Conservation (phyloP, 2,113 vertebrate genomes). For the Centropus bengalensis region DNA sequence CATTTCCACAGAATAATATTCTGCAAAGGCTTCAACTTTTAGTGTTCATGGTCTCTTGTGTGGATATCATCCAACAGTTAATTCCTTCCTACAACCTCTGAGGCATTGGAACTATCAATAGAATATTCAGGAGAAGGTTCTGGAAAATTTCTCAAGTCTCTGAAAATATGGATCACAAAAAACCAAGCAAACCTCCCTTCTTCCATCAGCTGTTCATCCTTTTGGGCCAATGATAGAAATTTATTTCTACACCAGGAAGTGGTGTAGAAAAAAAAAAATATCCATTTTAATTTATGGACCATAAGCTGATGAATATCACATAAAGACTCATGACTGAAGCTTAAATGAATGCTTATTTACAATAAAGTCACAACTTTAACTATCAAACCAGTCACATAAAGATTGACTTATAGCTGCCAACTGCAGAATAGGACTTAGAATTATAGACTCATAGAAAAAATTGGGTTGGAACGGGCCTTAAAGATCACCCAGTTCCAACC, state of each 20-base stretch:
- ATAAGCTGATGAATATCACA: not conserved
- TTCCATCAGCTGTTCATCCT: not conserved
- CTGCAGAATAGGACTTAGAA: not conserved
- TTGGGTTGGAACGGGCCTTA: too few relatives aligned
- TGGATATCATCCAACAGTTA: constrained; percentile 52
- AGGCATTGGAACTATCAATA: constrained; percentile 53
- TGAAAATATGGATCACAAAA: not conserved
- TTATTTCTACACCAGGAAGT: not conserved
- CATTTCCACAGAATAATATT: constrained; percentile 59
- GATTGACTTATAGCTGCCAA: not conserved
- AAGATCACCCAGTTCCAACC: too few relatives aligned
- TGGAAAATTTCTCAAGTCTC: constrained; percentile 56
- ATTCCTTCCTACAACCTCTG: constrained; percentile 34
- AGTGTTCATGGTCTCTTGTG: constrained; percentile 1
- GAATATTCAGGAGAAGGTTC: constrained; percentile 35
- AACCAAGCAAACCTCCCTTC: not conserved
- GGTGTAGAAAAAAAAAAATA: too few relatives aligned
- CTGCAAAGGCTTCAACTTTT: constrained; percentile 41
- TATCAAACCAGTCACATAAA: not conserved
- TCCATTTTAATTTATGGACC: not conserved
- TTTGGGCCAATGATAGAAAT: not conserved
- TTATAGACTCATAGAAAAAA: too few relatives aligned
- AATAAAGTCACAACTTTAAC: not conserved
- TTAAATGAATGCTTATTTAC: not conserved
- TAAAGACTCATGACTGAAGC: not conserved